phyloP scores from a whole-genome alignment of 2,888 invertebrate species.

The Scaptomyza parva region DNA sequence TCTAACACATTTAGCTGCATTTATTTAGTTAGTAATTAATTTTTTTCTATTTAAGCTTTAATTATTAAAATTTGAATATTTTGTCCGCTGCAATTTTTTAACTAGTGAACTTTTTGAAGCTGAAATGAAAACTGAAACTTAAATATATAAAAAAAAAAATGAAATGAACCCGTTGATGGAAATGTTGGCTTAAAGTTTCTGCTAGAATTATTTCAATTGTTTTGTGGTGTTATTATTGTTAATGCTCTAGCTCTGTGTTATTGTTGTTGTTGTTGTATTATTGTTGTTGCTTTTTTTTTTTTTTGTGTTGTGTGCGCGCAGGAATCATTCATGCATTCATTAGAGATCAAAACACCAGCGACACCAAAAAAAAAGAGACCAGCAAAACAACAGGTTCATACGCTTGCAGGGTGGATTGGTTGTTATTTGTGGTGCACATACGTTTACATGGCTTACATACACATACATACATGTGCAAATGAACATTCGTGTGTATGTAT shows the following conservation, averaged over 20 bases:
- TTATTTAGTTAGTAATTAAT: neutral
- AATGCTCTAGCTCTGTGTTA: slow-evolving; percentile 26
- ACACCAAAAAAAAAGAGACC: slow-evolving; percentile 33
- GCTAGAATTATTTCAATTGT: slow-evolving; percentile 81
- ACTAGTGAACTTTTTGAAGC: slow-evolving; percentile 45
- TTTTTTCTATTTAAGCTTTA: neutral
- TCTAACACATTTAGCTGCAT: slow-evolving; percentile 41
- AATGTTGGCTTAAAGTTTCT: slow-evolving; percentile 68
- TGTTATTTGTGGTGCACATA: slow-evolving; percentile 19
- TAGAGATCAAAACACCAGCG: slow-evolving; percentile 65
- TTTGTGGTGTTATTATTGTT: slow-evolving; percentile 77
- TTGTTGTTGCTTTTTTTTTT: slow-evolving; percentile 36
- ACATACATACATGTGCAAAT: neutral
- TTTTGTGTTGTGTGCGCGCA: slow-evolving; percentile 41
- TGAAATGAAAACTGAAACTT: slow-evolving; percentile 54
- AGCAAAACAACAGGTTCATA: slow-evolving; percentile 31
- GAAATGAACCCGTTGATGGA: slow-evolving; percentile 29
- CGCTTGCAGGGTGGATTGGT: slow-evolving; percentile 29
- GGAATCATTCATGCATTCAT: slow-evolving; percentile 78
- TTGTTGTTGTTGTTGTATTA: slow-evolving; percentile 39
- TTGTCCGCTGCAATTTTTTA: slow-evolving; percentile 23
- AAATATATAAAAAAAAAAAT: slow-evolving; percentile 28
- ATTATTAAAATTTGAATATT: slow-evolving; percentile 4
- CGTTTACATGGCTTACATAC: neutral
- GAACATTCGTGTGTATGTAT: neutral